Percentiles rank a stretch among this genome's conserved stretches.
Conservation (phyloP, 2,797 vertebrate genomes). For the Acanthiza pusilla region DNA sequence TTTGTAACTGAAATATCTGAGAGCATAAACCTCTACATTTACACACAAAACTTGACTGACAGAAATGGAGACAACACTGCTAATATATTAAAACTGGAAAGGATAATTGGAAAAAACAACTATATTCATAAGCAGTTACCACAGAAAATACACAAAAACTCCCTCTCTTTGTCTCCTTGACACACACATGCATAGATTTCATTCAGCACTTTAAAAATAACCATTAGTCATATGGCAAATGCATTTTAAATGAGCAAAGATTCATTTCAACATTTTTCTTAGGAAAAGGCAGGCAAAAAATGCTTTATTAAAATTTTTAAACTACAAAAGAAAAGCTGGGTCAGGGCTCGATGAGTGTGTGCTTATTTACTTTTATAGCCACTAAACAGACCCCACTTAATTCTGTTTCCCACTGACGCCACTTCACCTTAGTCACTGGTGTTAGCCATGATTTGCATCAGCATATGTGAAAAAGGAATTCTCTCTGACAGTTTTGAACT, state of each 20-base stretch:
- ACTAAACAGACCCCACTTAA: not conserved
- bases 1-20: not conserved
- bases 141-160: conserved; percentile 8
- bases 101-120: conserved; percentile 32
- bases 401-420: conserved; percentile 39
- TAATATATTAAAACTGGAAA: not conserved
- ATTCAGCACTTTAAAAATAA: conserved; percentile 17
- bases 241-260: conserved; percentile 8
- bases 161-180: not conserved
- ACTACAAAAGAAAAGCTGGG: not conserved
- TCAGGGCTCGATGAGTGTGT: not conserved
- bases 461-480: not conserved
- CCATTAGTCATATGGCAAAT: conserved; percentile 14
- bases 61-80: not conserved
- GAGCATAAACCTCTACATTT: not conserved
- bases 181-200: not conserved
- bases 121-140: conserved; percentile 23
- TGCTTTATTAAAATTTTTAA: not conserved
- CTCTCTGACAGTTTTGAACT: conserved; percentile 42
- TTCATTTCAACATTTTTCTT: not conserved
- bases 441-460: conserved; percentile 27
- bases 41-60: not conserved
- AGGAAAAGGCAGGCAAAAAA: not conserved
- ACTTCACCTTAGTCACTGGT: conserved; percentile 26
- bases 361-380: not conserved